Base-by-base conservation (phyloP, 1,140 invertebrate species). In the Drosophila kikkawai region DNA sequence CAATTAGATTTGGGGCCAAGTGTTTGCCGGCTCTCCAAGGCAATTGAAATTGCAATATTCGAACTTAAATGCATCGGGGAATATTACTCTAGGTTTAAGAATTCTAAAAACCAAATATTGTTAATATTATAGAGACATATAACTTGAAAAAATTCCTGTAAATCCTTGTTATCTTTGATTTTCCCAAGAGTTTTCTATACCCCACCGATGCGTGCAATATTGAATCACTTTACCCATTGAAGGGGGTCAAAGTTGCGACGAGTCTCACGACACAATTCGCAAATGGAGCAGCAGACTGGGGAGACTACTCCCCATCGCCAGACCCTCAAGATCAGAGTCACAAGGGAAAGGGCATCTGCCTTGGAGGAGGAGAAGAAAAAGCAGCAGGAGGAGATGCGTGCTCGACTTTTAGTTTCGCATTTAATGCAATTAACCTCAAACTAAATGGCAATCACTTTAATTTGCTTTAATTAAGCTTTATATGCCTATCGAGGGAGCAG, bases 371-470 rank as follows among this genome's bases (percentile, higher is more conserved):
- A 44, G 13, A 22, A 60, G 22, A 59, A 13, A 13, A 9, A 47
- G 34, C 45, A 26, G 47, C n/a, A 74, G 51, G 51, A 39, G 15
- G 75, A 53, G 67, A 75, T 77, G 74, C 50, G 66, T 78, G 70
- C 67, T 66, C 53, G 82, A 78, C 67, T 88, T 67, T 80, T 74
- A 80, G 67, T 84, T 87, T 88, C 82, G 82, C 87, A 86, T 91
- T 90, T 90, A 90, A 90, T 90, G 86, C 86, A 90, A 90, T 90
- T 90, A 90, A 90, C 86, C 86, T 91, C 86, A 90, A 90, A 91
- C 86, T 91, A 90, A 86, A 91, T 85, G 86, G 86, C 86, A 90
- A 90, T 90, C 86, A 91, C 82, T 91, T 91, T 90, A 90, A 90
- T 90, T 90, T 91, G 86, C 83, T 86, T 90, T 90, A 90, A 90